These are phyloP conservation scores for Benitochromis conjunctus DNA, from an alignment of 2,113 vertebrate genomes.

Conservation along the genomic window DNA sequence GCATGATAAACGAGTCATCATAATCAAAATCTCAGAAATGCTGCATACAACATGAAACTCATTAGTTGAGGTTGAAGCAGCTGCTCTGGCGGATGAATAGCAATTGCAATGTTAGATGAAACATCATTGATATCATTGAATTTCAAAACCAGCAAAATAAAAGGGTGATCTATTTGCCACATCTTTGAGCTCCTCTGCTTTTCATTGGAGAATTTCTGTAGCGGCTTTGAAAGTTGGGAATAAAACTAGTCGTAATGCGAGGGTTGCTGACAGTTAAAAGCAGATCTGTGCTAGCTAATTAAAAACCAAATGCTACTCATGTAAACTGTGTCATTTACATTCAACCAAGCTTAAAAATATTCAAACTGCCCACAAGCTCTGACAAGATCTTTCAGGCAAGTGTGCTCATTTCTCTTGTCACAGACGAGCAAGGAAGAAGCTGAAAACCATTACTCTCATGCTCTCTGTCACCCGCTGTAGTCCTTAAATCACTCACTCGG, in stretches of 20 bases:
- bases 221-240: background rate
- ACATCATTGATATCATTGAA: constrained; percentile 36
- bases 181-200: background rate
- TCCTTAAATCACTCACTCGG: constrained; percentile 64
- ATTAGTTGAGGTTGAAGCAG: constrained; percentile 53
- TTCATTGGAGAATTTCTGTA: constrained; percentile 15
- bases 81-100: constrained; percentile 43
- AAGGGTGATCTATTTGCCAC: background rate
- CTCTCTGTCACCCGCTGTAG: constrained; percentile 42
- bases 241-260: constrained; percentile 7
- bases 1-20: constrained; percentile 39
- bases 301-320: constrained; percentile 35
- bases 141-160: constrained; percentile 23
- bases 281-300: constrained; percentile 25
- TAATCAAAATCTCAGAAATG: constrained; percentile 55
- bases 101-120: constrained; percentile 34
- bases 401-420: constrained; percentile 48
- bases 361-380: constrained; percentile 36
- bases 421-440: constrained; percentile 35
- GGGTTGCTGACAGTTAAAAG: constrained; percentile 38
- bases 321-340: constrained; percentile 49
- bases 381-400: constrained; percentile 46
- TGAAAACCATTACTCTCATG: constrained; percentile 46
- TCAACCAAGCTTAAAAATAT: constrained; percentile 38
- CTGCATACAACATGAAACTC: constrained; percentile 41